Base-by-base conservation (phyloP, 1,140 invertebrate species). In the Drosophila sp. region DNA sequence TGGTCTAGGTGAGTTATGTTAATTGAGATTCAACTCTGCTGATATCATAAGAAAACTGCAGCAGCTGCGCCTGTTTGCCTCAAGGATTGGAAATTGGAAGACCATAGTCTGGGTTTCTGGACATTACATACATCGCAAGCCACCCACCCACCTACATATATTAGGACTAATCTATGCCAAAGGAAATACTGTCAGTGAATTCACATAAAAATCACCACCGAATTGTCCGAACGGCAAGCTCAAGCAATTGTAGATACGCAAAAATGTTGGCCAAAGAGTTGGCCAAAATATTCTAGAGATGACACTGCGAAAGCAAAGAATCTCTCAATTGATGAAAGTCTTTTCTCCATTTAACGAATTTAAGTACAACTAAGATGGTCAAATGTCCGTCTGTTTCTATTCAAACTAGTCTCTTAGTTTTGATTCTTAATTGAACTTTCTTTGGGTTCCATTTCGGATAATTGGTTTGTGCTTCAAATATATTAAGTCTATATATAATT, bases 1-100 rank as follows among this genome's bases (percentile, higher is more conserved):
- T 54, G 80, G 61, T 72, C 73, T 76, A 79, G 72, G 80, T 84
- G 76, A 84, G 79, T 84, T 84, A 84, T 84, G 80, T 84, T 84
- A 84, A 84, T 84, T 84, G 80, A 84, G 80, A 84, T 84, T 84
- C 70, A 62, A 66, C 56, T 33, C 41, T 58, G 56, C 69, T 35
- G 80, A 84, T 84, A 80, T 72, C 62, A 66, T 68, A 68, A 61
- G 80, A 68, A 70, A 62, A 63, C 35, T 62, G 66, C 65, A 65
- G 29, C 17, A 64, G 67, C 66, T 77, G 73, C 73, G 70, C 63
- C 75, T 79, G 76, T 63, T 63, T 50, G 55, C 58, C 30, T 66
- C 60, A 76, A 65, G 29, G 56, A 38, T 74, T 61, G 40, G 40
- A 63, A 55, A 8, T 44, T 44, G 44, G 2, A 27, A 27, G 11